These are phyloP conservation scores for Bombus turneri DNA, from an alignment of 1,140 invertebrate genomes.

Conservation along the genomic window DNA sequence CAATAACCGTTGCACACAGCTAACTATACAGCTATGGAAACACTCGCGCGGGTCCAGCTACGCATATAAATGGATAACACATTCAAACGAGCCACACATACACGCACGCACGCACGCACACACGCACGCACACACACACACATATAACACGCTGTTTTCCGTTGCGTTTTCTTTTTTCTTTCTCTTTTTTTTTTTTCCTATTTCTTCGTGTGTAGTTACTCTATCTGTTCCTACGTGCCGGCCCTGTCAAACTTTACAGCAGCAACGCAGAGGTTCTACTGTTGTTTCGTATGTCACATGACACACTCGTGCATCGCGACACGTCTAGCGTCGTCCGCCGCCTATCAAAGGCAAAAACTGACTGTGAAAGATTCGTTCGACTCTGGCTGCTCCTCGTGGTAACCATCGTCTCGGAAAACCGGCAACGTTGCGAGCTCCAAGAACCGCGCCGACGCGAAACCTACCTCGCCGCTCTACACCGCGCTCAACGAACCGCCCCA, in stretches of 20 bases:
- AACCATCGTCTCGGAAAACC: constrained; percentile 22
- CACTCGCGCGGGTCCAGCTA: constrained; percentile 22
- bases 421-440: constrained; percentile 51
- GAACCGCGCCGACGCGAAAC: constrained; percentile 59
- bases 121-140: neutral
- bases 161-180: neutral
- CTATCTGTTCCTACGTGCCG: neutral
- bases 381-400: constrained; percentile 69
- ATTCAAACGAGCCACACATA: constrained; percentile 19
- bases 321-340: constrained; percentile 54
- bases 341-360: constrained; percentile 73
- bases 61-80: constrained; percentile 1
- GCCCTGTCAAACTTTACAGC: constrained; percentile 7
- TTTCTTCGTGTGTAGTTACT: neutral
- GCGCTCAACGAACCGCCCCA: constrained; percentile 39
- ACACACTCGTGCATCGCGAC: constrained; percentile 67
- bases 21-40: neutral
- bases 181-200: neutral
- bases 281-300: constrained; percentile 74
- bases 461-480: constrained; percentile 51
- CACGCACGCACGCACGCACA: neutral
- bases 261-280: constrained; percentile 28
- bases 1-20: neutral
- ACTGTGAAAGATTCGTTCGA: constrained; percentile 67
- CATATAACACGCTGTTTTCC: neutral